Conservation (phyloP, 1,140 invertebrate species). For the Trichonephila clavipes region DNA sequence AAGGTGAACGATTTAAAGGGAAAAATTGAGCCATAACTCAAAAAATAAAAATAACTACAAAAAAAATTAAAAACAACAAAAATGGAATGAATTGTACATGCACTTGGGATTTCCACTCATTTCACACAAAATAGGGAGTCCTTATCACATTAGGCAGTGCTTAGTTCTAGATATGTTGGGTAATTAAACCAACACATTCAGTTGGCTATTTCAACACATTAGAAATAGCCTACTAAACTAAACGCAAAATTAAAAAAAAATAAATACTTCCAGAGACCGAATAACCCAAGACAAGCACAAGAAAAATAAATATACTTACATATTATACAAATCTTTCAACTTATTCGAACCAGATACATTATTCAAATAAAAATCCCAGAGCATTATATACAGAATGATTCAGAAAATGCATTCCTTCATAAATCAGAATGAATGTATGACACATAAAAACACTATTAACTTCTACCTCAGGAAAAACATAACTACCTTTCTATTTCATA, state of each 20-base stretch:
- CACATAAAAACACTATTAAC: too few relatives aligned
- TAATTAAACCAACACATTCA: neutral
- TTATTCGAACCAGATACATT: neutral
- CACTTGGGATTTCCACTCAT: neutral
- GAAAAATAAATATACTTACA: conserved; percentile 26
- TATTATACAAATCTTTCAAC: neutral
- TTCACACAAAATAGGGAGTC: neutral
- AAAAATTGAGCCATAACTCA: too few relatives aligned
- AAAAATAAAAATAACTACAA: neutral
- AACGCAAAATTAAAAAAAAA: neutral
- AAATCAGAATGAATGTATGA: neutral
- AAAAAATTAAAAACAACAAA: conserved; percentile 23
- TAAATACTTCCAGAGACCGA: neutral
- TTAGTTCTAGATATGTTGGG: neutral
- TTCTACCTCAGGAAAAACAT: too few relatives aligned
- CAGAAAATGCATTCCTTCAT: neutral
- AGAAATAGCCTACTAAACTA: neutral
- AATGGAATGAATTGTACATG: conserved; percentile 4
- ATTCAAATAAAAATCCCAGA: neutral
- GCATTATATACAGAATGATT: conserved; percentile 4
- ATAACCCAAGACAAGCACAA: neutral
- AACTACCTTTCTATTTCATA: neutral
- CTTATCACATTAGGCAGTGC: conserved; percentile 8
- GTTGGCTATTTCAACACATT: neutral
- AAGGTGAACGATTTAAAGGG: too few relatives aligned